Conservation (phyloP, 2,888 invertebrate genomes). For the Stegana nigrithorax region DNA sequence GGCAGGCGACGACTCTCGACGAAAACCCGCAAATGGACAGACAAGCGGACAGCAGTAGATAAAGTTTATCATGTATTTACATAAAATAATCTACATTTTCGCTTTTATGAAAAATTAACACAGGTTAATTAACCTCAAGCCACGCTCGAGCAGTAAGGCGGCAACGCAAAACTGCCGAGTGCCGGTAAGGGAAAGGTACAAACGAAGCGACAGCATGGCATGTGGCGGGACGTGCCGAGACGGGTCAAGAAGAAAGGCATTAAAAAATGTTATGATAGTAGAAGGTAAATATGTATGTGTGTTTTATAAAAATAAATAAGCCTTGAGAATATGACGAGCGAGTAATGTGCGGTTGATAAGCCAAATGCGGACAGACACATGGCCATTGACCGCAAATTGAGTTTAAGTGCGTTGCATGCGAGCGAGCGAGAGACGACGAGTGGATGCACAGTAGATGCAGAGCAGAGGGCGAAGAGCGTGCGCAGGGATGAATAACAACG, state of each 20-base stretch:
- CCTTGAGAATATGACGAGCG: conserved; percentile 6
- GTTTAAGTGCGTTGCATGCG: no score
- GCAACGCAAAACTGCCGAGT: not conserved
- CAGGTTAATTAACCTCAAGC: conserved; percentile 18
- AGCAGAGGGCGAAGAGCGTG: no score
- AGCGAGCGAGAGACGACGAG: no score
- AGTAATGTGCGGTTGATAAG: conserved; percentile 10
- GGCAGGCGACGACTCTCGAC: not conserved
- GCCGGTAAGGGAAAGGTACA: not conserved
- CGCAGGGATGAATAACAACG: no score
- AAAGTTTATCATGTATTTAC: conserved; percentile 41
- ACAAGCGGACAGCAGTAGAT: not conserved
- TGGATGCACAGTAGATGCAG: not conserved
- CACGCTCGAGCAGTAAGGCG: no score
- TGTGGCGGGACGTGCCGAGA: not conserved
- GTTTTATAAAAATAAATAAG: no score
- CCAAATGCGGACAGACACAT: not conserved
- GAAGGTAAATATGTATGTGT: conserved; percentile 18
- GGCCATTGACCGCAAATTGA: conserved; percentile 19
- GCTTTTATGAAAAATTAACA: conserved; percentile 17
- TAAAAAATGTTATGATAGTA: conserved; percentile 12
- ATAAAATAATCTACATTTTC: conserved; percentile 31
- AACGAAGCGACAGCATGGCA: not conserved
- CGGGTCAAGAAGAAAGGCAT: not conserved
- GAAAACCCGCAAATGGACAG: not conserved